Percentiles rank a stretch among this genome's conserved stretches.
phyloP scores from a whole-genome alignment of 2,797 vertebrate species.

The Moxostoma hubbsi region DNA sequence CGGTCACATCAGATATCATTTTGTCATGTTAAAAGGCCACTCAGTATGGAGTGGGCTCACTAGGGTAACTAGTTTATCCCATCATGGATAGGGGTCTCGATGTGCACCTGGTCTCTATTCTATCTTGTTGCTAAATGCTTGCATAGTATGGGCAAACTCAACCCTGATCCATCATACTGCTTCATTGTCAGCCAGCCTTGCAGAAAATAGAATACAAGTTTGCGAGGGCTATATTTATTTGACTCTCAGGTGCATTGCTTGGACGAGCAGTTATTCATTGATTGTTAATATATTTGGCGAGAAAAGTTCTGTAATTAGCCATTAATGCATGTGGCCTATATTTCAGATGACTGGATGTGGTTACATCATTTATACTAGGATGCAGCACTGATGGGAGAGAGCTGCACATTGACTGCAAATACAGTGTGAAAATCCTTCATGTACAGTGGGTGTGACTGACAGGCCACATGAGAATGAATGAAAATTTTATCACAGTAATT shows the following conservation, averaged over 20 bases:
- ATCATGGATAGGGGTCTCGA: conserved; percentile 46
- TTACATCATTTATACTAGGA: conserved; percentile 50
- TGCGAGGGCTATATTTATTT: conserved; percentile 49
- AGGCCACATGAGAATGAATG: conserved; percentile 32
- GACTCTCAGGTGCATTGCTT: conserved; percentile 47
- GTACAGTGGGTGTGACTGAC: conserved; percentile 21
- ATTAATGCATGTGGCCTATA: conserved; percentile 40
- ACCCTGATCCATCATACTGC: conserved; percentile 28
- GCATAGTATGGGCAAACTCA: conserved; percentile 43
- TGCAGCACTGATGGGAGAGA: conserved; percentile 17
- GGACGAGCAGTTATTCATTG: conserved; percentile 47
- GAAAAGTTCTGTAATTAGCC: conserved; percentile 35
- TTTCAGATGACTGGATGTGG: conserved; percentile 41
- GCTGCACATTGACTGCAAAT: conserved; percentile 11
- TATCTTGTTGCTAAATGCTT: conserved; percentile 30
- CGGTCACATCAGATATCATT: conserved; percentile 59
- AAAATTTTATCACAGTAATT: conserved; percentile 33
- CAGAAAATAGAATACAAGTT: conserved; percentile 52
- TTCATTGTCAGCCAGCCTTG: conserved; percentile 46
- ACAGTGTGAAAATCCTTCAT: conserved; percentile 24
- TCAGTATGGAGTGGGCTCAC: conserved; percentile 45
- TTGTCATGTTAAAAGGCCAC: conserved; percentile 57
- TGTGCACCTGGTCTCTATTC: conserved; percentile 14
- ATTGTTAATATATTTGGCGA: conserved; percentile 34
- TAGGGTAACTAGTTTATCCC: conserved; percentile 60